Base-by-base conservation (phyloP, 2,888 invertebrate species). In the Macaria notata region DNA sequence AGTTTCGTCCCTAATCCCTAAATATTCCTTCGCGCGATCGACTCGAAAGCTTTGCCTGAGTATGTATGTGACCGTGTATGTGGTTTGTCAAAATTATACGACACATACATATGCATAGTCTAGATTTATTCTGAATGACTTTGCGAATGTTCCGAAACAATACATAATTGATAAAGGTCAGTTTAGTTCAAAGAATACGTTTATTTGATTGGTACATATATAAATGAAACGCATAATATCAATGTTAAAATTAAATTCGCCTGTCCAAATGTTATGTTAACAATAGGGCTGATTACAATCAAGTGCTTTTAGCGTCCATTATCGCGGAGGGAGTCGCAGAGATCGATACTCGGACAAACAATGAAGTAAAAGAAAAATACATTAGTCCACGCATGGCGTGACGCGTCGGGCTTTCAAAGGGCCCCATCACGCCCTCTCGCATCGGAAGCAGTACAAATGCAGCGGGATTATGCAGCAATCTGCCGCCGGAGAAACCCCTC, bases 381-480 rank as follows among this genome's bases (percentile, higher is more conserved):
- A 84, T 82, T 81, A 78, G 80, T 74, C 72, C 59, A 69, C 66
- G 64, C 54, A 56, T 72, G 69, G 71, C 71, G 73, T 76, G 75
- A 74, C 75, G 73, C 75, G 75, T 73, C 75, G 79, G 74, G 73
- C 71, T 65, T 66, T 70, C 56, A 65, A 69, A 68, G 61, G 70
- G 65, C 65, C 68, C 76, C 73, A 76, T 68, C 72, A 76, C 81
- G 77, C 83, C 83, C 83, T 78, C 79, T 73, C 74, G 78, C 81
- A 78, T 82, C 76, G 79, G 89, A 89, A 88, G 88, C 88, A 79
- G 80, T 86, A 86, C 81, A 87, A 90, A 84, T 88, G 88, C 87
- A 84, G 66, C 68, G 80, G 83, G 85, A 85, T 85, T 83, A 86
- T 81, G 82, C 83, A 84, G 80, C 86, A 87, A 85, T 88, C 85